Conservation (phyloP, 2,797 vertebrate species). For the Anguilla anguilla region DNA sequence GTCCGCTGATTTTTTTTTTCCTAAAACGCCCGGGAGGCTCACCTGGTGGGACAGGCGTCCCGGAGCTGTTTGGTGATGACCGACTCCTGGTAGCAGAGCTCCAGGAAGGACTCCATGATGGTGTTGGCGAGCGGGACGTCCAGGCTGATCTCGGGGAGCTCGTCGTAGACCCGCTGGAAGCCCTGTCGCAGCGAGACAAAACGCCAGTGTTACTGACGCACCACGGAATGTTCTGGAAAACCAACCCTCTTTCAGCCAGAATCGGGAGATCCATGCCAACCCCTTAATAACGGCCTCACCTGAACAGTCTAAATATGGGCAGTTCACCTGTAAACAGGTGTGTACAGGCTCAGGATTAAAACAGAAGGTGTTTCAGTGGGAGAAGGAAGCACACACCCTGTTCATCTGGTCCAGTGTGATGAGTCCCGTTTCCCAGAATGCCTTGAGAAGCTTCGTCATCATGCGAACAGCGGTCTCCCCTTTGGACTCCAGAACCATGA, state of each 20-base stretch:
- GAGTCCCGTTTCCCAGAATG: constrained; percentile 82
- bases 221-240: background rate
- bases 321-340: background rate
- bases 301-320: background rate
- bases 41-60: constrained; percentile 82
- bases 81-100: constrained; percentile 79
- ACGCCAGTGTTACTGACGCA: background rate
- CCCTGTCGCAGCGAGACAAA: constrained; percentile 62
- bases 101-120: constrained; percentile 84
- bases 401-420: constrained; percentile 91
- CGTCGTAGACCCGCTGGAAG: constrained; percentile 81
- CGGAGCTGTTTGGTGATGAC: constrained; percentile 84
- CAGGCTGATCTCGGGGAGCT: constrained; percentile 81
- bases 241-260: background rate
- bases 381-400: constrained; percentile 65
- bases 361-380: background rate
- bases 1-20: background rate
- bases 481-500: constrained; percentile 86
- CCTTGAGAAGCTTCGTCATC: constrained; percentile 83
- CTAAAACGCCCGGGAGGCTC: background rate
- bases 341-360: background rate
- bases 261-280: no score
- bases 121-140: constrained; percentile 82
- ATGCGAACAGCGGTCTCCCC: constrained; percentile 75
- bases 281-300: background rate